phyloP scores from a whole-genome alignment of 2,113 vertebrate genomes.

The Astur gentilis region DNA sequence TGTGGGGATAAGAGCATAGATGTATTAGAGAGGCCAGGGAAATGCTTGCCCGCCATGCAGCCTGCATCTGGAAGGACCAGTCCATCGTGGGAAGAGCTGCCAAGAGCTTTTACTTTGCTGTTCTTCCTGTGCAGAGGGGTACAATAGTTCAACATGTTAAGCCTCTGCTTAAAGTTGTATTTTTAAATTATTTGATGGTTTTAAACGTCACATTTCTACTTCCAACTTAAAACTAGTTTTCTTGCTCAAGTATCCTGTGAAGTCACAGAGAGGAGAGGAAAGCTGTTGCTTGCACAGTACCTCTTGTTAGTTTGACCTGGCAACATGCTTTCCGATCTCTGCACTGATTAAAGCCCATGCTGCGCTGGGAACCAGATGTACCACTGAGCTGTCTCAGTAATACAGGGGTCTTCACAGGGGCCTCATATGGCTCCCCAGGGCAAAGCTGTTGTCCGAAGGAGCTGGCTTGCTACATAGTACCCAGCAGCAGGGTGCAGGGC shows the following conservation, averaged over 20 bases:
- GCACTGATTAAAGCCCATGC: not conserved
- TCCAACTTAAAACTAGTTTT: not conserved
- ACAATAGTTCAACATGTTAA: not conserved
- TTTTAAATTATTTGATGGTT: not conserved
- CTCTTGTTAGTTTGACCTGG: not conserved
- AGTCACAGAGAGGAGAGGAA: not conserved
- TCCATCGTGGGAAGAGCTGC: not conserved
- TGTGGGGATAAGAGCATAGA: not conserved
- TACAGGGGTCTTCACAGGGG: not conserved
- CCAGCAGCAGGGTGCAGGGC: not conserved
- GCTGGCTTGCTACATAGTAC: accelerated
- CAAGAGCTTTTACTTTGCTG: not conserved
- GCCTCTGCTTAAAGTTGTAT: not conserved
- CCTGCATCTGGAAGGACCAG: not conserved
- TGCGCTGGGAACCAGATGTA: accelerated
- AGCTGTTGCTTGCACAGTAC: accelerated
- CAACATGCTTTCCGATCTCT: accelerated
- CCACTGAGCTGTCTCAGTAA: not conserved
- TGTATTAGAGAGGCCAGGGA: not conserved
- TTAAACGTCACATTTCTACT: not conserved
- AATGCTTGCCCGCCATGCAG: not conserved
- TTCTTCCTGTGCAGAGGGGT: not conserved
- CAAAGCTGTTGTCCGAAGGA: not conserved
- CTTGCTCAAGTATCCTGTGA: not conserved
- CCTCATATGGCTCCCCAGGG: accelerated